Conservation (phyloP, 2,113 vertebrate genomes). For the Urocolius indicus region DNA sequence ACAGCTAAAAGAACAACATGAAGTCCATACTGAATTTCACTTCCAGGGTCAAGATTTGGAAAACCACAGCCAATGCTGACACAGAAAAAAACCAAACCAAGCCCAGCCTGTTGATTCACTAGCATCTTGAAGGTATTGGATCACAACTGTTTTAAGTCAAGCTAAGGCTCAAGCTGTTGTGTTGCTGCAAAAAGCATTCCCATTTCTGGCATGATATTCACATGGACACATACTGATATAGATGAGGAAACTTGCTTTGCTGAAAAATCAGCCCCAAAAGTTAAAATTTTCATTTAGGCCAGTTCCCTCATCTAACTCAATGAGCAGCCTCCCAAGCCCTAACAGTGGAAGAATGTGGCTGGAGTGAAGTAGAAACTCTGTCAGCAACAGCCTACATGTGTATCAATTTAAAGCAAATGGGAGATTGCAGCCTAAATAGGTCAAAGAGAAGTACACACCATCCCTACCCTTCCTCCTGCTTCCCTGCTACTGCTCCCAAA, state of each 20-base stretch:
- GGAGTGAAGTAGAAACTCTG: slow-evolving; percentile 8
- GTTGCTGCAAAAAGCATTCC: neutral
- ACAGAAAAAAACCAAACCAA: neutral
- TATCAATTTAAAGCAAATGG: neutral
- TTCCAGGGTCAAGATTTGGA: neutral
- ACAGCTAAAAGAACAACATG: neutral
- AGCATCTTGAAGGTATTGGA: neutral
- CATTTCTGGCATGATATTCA: neutral
- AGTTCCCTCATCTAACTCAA: neutral
- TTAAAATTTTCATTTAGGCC: neutral
- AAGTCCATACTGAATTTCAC: neutral
- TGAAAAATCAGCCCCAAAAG: neutral
- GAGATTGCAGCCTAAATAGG: slow-evolving; percentile 16
- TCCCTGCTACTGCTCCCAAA: neutral
- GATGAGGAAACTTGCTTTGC: neutral
- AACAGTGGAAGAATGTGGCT: neutral
- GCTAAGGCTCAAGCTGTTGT: neutral
- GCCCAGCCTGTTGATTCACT: neutral
- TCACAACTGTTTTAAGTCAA: neutral
- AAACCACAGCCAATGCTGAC: neutral
- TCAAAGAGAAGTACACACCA: slow-evolving; percentile 36
- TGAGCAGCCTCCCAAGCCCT: neutral
- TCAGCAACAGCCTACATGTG: slow-evolving; percentile 20
- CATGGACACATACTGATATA: neutral
- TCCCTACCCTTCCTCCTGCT: neutral